These are phyloP conservation scores for Jordanella pulchra DNA, from an alignment of 2,797 vertebrate genomes.

Conservation along the genomic window DNA sequence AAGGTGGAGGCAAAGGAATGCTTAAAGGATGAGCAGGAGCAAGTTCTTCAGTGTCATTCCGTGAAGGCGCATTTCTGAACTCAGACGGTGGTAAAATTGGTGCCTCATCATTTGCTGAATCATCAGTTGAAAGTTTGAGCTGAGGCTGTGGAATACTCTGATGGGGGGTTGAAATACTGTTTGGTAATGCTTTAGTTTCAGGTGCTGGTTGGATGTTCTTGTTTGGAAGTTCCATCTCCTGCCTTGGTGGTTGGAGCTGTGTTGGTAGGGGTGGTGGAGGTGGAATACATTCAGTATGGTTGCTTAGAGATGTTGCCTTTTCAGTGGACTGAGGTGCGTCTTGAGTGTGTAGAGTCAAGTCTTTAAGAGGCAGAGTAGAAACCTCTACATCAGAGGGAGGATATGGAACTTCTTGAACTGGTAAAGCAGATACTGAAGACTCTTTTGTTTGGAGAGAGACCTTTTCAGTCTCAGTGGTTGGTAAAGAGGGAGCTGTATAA, in stretches of 20 bases:
- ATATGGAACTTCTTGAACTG: slow-evolving; percentile 10
- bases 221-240: slow-evolving; percentile 27
- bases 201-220: slow-evolving; percentile 25
- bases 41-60: slow-evolving; percentile 30
- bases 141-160: slow-evolving; percentile 51
- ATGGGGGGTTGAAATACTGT: slow-evolving; percentile 47
- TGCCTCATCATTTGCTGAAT: slow-evolving; percentile 22
- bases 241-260: slow-evolving; percentile 23
- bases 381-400: slow-evolving; percentile 11
- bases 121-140: slow-evolving; percentile 29
- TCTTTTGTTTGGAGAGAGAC: slow-evolving; percentile 18
- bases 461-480: slow-evolving; percentile 19
- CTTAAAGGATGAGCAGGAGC: slow-evolving; percentile 26
- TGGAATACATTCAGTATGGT: slow-evolving; percentile 47
- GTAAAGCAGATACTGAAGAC: slow-evolving; percentile 18
- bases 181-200: slow-evolving; percentile 21
- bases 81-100: slow-evolving; percentile 27
- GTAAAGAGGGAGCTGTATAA: slow-evolving; percentile 59
- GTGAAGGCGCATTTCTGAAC: slow-evolving; percentile 23
- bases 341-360: slow-evolving; percentile 12
- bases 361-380: slow-evolving; percentile 3
- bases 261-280: slow-evolving; percentile 36
- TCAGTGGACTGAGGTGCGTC: slow-evolving; percentile 15
- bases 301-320: slow-evolving; percentile 18
- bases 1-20: slow-evolving; percentile 47